Base-by-base conservation (phyloP, 2,888 invertebrate species). In the Trichogramma dendrolimi region DNA sequence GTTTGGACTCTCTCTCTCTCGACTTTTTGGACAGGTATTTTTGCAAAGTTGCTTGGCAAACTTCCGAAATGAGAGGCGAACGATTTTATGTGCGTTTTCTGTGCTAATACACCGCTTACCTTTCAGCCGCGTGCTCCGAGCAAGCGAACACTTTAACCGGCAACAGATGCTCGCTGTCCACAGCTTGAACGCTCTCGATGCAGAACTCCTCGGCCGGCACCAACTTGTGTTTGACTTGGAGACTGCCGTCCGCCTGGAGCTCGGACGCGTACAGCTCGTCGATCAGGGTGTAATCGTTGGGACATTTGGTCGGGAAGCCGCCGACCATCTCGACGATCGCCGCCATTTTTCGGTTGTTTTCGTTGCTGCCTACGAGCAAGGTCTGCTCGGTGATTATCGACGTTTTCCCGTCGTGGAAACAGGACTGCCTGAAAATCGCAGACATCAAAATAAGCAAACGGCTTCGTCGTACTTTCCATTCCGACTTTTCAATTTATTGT, bases 111-210 rank as follows among this genome's bases (percentile, higher is more conserved):
- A 55, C 41, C 14, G 48, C 70, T 68, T 67, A 79, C 78, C 72
- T 74, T 64, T 73, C 71, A 4, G 80, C 78, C 69, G 84, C 82
- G 68, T 85, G 83, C 69, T 86, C 84, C 11, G 84, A 80, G 73
- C 88, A 88, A 4, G 84, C 83, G 68, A 86, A 84, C 68, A 88
- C 84, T 76, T 86, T 85, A 38, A 84, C 75, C n/a, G 72, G 69
- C 14, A 70, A 72, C 38, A 74, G 73, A 46, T 53, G 66, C 55
- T 43, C 58, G 56, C 72, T 70, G 55, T 79, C 80, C 63, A 73
- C 71, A 63, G 79, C 72, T 63, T 74, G 74, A 6, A 64, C n/a
- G 43, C 64, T 55, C 66, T 80, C 80, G 59, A 81, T 69, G 72
- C 81, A 80, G 66, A 80, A 79, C 62, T 77, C 81, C 74, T 72